These are phyloP conservation scores for Branchellion lobata DNA, from an alignment of 2,888 invertebrate genomes.

Conservation along the genomic window DNA sequence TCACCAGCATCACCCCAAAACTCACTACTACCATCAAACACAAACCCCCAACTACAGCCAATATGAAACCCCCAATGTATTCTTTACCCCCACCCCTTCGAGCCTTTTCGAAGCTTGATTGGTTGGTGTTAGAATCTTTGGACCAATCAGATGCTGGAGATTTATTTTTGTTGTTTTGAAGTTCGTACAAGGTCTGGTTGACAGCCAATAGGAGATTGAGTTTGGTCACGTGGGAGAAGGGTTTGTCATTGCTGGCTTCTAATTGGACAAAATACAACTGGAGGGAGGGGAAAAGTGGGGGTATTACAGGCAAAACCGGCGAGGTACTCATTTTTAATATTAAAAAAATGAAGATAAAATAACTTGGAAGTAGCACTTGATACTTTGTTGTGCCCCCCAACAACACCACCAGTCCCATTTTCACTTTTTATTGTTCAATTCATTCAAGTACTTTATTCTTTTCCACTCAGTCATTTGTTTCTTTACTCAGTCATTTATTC, in stretches of 20 bases:
- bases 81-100: background rate
- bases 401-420: no score
- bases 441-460: no score
- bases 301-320: no score
- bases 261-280: slow-evolving; percentile 37
- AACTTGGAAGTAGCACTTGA: no score
- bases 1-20: background rate
- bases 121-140: background rate
- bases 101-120: background rate
- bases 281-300: no score
- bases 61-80: background rate
- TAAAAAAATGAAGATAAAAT: background rate
- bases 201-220: slow-evolving; percentile 30
- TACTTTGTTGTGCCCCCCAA: no score
- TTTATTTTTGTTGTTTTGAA: background rate
- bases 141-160: background rate
- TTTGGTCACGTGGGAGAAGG: slow-evolving; percentile 19
- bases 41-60: slow-evolving; percentile 4
- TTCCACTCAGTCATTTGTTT: no score
- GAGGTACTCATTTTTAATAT: no score
- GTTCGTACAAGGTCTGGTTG: slow-evolving; percentile 22
- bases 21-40: slow-evolving; percentile 8
- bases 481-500: no score
- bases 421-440: no score
- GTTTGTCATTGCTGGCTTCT: slow-evolving; percentile 22